A percentile compares a stretch with the other conserved stretches of the same genome.
These are phyloP conservation scores for Heliangelus exortis DNA, from an alignment of 2,797 vertebrate species.

Conservation along the genomic window DNA sequence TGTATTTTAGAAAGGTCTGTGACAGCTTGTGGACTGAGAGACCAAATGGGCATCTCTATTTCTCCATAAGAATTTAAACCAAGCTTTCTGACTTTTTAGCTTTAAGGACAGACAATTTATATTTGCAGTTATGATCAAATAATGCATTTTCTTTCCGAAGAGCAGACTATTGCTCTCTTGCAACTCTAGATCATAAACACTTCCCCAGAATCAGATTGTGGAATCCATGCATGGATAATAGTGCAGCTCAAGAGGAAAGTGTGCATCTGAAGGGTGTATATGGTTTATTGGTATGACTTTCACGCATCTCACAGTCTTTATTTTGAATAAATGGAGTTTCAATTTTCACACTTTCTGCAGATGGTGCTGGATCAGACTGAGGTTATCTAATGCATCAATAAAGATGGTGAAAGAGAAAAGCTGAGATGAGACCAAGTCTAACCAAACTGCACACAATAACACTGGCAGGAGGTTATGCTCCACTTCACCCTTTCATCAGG, in stretches of 20 bases:
- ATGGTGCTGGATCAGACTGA: not conserved
- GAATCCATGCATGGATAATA: not conserved
- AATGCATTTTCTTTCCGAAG: slow-evolving; percentile 14
- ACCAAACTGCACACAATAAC: not conserved
- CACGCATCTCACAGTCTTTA: not conserved
- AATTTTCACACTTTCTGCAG: not conserved
- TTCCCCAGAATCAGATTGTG: not conserved
- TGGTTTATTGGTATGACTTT: not conserved
- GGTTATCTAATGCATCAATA: not conserved
- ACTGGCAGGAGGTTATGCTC: accelerated
- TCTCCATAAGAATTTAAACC: slow-evolving; percentile 12
- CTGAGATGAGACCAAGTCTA: not conserved
- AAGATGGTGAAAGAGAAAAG: not conserved
- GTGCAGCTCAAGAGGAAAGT: not conserved
- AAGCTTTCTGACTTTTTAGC: slow-evolving; percentile 6
- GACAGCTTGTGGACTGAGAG: not conserved
- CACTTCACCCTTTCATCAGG: not conserved
- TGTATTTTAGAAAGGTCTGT: not conserved
- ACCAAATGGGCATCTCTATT: not conserved
- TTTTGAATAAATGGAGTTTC: not conserved
- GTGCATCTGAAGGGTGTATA: not conserved
- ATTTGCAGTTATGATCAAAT: slow-evolving; percentile 50
- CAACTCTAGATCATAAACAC: not conserved
- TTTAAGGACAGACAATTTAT: slow-evolving; percentile 22
- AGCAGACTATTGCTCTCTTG: slow-evolving; percentile 6